Base-by-base conservation (phyloP, 2,888 invertebrate species). In the Atrina japonica region DNA sequence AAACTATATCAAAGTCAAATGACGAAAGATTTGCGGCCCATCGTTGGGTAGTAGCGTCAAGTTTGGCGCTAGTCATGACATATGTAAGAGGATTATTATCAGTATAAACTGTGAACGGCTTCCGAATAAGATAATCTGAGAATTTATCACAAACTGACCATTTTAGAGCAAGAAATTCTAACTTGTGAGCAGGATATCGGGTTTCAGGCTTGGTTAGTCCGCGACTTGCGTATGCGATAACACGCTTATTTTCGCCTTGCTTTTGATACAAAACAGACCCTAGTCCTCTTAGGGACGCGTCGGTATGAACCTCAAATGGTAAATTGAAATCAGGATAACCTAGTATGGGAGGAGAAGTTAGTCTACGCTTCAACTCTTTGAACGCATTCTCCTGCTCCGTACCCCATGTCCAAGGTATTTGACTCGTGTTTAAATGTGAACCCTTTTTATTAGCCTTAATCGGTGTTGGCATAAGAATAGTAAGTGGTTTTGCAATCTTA, bases 1-100 rank as follows among this genome's bases (percentile, higher is more conserved):
- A n/a, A 16, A 50, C 18, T 3, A 80, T 65, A 29, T 65, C 53
- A 45, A 79, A 79, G 53, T 75, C 53, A 27, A 64, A 79, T 6
- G 55, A 23, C 9, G 67, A 52, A 11, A 77, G 49, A 11, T 50
- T 64, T 35, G 79, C 69, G 6, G 69, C 30, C 76, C 76, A 77
- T 50, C 76, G 49, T 18, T 76, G 73, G 14, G 77, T 75, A 53
- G 75, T 77, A 6, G 73, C 65, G 53, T 79, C 79, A 18, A 77
- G 43, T 27, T 72, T 70, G 11, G 75, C 79, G 14, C 53, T 56
- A 27, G 75, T 68, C 11, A 77, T 47, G 3, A 76, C 76, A n/a
- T n/a, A n/a, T n/a, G n/a, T n/a, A n/a, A n/a, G n/a, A n/a, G n/a
- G n/a, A 56, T 68, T 35, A 35, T 35, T 35, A 35, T 35, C 35